phyloP scores from a whole-genome alignment of 2,797 vertebrate species.

The Poecilia wingei region DNA sequence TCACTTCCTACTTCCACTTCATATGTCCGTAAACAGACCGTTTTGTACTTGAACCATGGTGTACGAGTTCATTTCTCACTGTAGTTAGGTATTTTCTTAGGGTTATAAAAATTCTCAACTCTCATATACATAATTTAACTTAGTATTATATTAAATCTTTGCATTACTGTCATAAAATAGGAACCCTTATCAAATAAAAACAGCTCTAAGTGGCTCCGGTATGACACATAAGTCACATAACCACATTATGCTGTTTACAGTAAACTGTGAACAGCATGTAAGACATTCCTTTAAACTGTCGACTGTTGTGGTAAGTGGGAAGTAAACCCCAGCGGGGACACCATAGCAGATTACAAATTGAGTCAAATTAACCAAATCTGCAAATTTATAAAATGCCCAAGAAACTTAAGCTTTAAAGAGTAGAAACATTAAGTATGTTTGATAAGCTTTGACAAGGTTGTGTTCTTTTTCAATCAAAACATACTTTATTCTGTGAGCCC shows the following conservation, averaged over 20 bases:
- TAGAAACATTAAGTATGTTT: not conserved
- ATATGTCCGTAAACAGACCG: not conserved
- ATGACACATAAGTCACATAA: not conserved
- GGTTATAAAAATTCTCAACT: not conserved
- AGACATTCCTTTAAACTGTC: not conserved
- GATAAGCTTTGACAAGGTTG: not conserved
- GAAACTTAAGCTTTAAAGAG: not conserved
- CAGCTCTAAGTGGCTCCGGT: not conserved
- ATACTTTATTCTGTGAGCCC: not conserved
- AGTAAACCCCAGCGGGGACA: not conserved
- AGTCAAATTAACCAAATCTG: not conserved
- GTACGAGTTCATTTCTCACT: not conserved
- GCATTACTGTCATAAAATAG: not conserved
- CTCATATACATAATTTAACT: not conserved
- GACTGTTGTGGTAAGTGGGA: not conserved
- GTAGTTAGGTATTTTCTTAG: not conserved
- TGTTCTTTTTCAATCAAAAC: not conserved
- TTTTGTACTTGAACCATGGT: not conserved
- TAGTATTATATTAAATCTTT: not conserved
- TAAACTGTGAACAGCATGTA: not conserved
- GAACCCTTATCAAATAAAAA: not conserved
- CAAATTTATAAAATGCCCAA: not conserved
- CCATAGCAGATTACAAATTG: not conserved
- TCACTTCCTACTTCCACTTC: not conserved
- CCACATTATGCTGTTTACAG: not conserved